phyloP scores from a whole-genome alignment of 2,888 invertebrate genomes.

The Disparrhopalites patrizii region DNA sequence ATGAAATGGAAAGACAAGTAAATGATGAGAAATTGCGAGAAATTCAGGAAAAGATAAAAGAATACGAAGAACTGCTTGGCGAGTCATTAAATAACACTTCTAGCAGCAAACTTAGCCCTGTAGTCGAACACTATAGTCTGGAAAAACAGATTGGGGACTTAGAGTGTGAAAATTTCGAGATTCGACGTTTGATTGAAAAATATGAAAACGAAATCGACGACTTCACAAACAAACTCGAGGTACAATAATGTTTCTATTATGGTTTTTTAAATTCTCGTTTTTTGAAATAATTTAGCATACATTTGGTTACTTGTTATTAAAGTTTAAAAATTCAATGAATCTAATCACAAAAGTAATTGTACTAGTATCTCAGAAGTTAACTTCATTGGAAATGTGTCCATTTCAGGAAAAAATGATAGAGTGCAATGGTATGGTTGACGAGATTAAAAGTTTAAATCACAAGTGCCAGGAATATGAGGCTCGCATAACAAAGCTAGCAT shows the following conservation, averaged over 20 bases:
- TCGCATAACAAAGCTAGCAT: conserved; percentile 10
- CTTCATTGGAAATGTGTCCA: too few species aligned
- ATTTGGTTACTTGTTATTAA: too few species aligned
- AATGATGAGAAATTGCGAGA: conserved; percentile 65
- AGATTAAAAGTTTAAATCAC: conserved; percentile 38
- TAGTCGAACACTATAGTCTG: conserved; percentile 67
- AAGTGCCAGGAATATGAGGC: conserved; percentile 47
- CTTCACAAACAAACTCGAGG: conserved; percentile 10
- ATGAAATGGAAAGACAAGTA: conserved; percentile 58
- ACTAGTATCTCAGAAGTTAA: too few species aligned
- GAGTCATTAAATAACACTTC: conserved; percentile 51
- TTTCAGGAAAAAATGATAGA: conserved; percentile 34
- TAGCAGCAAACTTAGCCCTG: conserved; percentile 66
- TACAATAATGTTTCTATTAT: too few species aligned
- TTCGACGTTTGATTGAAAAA: conserved; percentile 7
- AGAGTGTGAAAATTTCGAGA: conserved; percentile 63
- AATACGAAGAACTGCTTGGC: conserved; percentile 67
- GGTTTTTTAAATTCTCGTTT: too few species aligned
- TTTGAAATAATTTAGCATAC: too few species aligned
- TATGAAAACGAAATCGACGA: conserved; percentile 15
- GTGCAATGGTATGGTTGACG: conserved; percentile 41
- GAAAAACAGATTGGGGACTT: conserved; percentile 65
- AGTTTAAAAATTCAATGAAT: too few species aligned
- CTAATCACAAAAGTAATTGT: too few species aligned
- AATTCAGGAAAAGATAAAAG: conserved; percentile 68